Percentiles rank a stretch among this genome's conserved stretches.
These are phyloP conservation scores for Cyprinodon brontotheroides DNA, from an alignment of 2,113 vertebrate genomes.

Conservation along the genomic window DNA sequence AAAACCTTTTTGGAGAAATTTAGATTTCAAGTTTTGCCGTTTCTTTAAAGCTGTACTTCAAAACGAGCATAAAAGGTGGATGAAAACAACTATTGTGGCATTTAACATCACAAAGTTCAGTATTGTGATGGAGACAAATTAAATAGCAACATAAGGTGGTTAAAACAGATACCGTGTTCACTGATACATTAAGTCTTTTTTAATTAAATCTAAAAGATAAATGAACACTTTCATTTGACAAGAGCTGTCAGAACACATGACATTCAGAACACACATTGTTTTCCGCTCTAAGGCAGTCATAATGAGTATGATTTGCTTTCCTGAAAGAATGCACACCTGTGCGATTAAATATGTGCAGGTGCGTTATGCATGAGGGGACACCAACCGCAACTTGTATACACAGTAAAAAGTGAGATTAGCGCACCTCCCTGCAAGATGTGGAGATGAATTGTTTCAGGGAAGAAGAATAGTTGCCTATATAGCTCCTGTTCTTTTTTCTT, in stretches of 20 bases:
- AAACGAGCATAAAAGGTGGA: too few species aligned
- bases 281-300: slow-evolving; percentile 11
- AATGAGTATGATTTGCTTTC: slow-evolving; percentile 43
- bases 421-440: not conserved
- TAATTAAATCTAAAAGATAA: not conserved
- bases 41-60: too few species aligned
- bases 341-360: slow-evolving; percentile 75
- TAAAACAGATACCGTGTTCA: not conserved
- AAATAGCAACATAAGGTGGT: not conserved
- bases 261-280: slow-evolving; percentile 7
- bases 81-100: too few species aligned
- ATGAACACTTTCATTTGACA: not conserved
- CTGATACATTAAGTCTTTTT: not conserved
- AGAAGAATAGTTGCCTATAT: slow-evolving; percentile 6
- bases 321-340: slow-evolving; percentile 76
- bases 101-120: not conserved
- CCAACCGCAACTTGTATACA: slow-evolving; percentile 15
- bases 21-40: too few species aligned
- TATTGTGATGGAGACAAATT: not conserved
- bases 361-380: slow-evolving; percentile 31
- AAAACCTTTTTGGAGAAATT: too few species aligned
- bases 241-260: not conserved
- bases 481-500: slow-evolving; percentile 19
- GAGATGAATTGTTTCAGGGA: slow-evolving; percentile 32
- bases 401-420: slow-evolving; percentile 7